Conservation (phyloP, 2,888 invertebrate species). For the Muschampia plurimacula region DNA sequence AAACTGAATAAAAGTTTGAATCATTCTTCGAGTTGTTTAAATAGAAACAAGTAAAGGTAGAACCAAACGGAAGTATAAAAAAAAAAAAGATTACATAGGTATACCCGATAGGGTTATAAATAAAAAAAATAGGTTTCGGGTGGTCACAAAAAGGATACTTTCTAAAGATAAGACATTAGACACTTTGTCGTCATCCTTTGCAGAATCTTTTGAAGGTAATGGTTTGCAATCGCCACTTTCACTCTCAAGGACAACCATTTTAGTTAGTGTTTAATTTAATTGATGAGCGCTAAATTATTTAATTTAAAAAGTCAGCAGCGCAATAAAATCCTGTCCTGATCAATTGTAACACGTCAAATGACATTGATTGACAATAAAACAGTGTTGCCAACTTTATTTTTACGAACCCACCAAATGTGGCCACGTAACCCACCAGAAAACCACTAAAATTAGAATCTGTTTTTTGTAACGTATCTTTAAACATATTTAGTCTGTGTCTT, state of each 20-base stretch:
- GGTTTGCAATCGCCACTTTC: slow-evolving; percentile 70
- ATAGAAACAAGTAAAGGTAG: not conserved
- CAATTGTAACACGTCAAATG: not conserved
- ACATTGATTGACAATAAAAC: not conserved
- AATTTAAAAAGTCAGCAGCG: not conserved
- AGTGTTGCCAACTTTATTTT: too few species aligned
- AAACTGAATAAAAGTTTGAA: too few species aligned
- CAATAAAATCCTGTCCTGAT: too few species aligned
- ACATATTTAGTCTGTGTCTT: too few species aligned
- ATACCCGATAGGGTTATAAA: not conserved
- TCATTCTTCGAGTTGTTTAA: not conserved
- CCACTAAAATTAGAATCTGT: too few species aligned
- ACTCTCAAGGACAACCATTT: slow-evolving; percentile 74
- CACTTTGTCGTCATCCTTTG: slow-evolving; percentile 68
- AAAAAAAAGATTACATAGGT: not conserved
- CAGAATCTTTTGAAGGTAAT: slow-evolving; percentile 61
- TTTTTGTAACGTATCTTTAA: too few species aligned
- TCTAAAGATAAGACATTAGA: slow-evolving; percentile 78
- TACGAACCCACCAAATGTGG: too few species aligned
- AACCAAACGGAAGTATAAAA: not conserved
- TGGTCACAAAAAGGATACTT: slow-evolving; percentile 83
- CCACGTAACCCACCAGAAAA: too few species aligned
- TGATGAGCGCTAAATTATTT: not conserved
- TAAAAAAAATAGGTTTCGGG: too few species aligned
- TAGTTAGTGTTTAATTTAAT: not conserved